Percentiles rank a stretch among this genome's conserved stretches.
phyloP scores from a whole-genome alignment of 2,113 vertebrate species.

The Diphyllodes magnificus region DNA sequence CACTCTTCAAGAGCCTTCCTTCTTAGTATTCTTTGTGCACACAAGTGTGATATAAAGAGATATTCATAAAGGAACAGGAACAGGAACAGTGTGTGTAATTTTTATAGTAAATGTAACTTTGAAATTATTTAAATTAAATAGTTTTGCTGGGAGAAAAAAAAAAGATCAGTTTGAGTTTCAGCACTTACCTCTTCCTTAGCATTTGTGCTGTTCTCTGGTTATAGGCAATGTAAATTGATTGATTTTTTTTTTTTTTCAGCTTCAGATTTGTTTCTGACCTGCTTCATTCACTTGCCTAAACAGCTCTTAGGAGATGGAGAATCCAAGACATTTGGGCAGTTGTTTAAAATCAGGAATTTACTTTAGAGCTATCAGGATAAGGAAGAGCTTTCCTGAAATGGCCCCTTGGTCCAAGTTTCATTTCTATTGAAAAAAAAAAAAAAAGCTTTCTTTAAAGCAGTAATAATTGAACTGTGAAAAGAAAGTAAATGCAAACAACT shows the following conservation, averaged over 20 bases:
- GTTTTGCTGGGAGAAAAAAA: neutral
- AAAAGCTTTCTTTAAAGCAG: neutral
- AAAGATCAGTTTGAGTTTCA: neutral
- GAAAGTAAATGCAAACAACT: neutral
- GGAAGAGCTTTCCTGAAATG: neutral
- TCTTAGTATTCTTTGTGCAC: neutral
- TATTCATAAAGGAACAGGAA: neutral
- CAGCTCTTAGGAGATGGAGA: neutral
- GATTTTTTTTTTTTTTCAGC: neutral
- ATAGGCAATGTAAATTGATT: neutral
- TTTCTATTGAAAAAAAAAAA: neutral
- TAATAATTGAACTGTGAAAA: neutral
- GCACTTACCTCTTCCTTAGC: neutral
- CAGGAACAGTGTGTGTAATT: neutral
- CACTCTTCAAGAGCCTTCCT: neutral
- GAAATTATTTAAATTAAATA: neutral
- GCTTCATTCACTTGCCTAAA: neutral
- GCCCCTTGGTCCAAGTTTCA: neutral
- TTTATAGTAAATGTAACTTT: neutral
- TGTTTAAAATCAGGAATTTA: neutral
- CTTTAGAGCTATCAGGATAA: neutral
- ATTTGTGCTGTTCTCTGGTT: neutral
- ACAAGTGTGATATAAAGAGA: neutral
- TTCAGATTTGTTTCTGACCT: neutral
- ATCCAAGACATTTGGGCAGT: fast-evolving